Evolutionary conservation across 2,797 vertebrate species (phyloP).

Genomic region (Pseudomugil tenellus): DNA sequence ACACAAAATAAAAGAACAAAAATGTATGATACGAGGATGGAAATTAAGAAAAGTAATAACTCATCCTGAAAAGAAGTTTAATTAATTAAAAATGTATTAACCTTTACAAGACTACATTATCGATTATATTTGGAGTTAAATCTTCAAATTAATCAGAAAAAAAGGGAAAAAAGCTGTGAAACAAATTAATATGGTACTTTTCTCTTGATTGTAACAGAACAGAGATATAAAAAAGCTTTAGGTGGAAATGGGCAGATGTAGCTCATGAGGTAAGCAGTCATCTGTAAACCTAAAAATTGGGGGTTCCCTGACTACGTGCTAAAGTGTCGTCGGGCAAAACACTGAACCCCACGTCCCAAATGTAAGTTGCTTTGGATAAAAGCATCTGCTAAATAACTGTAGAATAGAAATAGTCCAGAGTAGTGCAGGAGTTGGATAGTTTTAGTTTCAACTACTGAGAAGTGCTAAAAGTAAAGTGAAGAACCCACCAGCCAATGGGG

Average conservation of each 20-base stretch:
- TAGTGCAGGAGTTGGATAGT: neutral
- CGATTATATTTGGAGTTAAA: too few relatives aligned
- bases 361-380: too few relatives aligned
- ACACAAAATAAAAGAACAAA: neutral
- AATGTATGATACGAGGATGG: neutral
- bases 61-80: neutral
- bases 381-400: too few relatives aligned
- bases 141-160: too few relatives aligned
- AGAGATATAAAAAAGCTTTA: neutral
- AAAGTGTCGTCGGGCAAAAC: too few relatives aligned
- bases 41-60: neutral
- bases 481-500: fast-evolving
- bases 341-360: too few relatives aligned
- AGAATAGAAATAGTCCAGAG: too few relatives aligned
- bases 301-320: too few relatives aligned
- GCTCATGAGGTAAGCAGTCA: too few relatives aligned
- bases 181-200: neutral
- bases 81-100: neutral
- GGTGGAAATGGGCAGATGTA: neutral
- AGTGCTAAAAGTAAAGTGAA: neutral
- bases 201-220: neutral
- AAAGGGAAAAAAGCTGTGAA: neutral
- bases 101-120: neutral
- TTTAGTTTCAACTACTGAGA: neutral
- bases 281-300: too few relatives aligned